Evolutionary conservation across 2,113 vertebrate species (phyloP).

Genomic region (Oxygymnocypris stewartii): DNA sequence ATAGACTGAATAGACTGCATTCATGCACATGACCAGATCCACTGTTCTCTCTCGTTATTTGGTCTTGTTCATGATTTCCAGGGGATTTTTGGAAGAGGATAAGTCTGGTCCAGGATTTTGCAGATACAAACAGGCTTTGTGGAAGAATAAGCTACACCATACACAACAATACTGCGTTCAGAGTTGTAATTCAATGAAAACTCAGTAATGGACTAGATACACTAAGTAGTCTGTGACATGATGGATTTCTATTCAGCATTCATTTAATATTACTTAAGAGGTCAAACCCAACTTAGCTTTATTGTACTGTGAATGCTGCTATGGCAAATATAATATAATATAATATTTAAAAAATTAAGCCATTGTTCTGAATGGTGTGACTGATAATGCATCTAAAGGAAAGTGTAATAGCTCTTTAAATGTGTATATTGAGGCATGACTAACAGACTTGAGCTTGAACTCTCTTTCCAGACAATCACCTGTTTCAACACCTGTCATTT

Average conservation of each 20-base stretch:
- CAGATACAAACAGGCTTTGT: background rate
- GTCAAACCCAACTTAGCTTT: background rate
- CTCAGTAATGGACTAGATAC: constrained; percentile 3
- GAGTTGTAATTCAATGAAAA: background rate
- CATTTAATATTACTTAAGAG: background rate
- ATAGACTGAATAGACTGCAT: constrained; percentile 33
- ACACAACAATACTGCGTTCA: background rate
- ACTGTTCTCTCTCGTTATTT: constrained; percentile 11
- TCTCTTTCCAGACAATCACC: constrained; percentile 32
- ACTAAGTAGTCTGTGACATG: background rate
- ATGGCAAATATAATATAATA: background rate
- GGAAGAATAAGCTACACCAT: background rate
- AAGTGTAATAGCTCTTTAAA: background rate
- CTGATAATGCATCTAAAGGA: background rate
- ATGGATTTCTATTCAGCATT: background rate
- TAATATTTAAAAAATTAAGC: background rate
- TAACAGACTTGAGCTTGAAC: constrained; percentile 14
- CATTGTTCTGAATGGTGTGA: too few relatives aligned
- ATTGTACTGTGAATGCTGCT: background rate
- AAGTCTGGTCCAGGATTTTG: background rate
- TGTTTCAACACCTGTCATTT: constrained; percentile 39
- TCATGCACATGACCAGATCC: constrained; percentile 4
- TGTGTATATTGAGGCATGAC: constrained; percentile 9
- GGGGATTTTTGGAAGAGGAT: background rate
- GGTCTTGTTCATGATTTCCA: background rate